These are phyloP conservation scores for Forpus xanthops DNA, from an alignment of 2,797 vertebrate genomes.

Conservation along the genomic window DNA sequence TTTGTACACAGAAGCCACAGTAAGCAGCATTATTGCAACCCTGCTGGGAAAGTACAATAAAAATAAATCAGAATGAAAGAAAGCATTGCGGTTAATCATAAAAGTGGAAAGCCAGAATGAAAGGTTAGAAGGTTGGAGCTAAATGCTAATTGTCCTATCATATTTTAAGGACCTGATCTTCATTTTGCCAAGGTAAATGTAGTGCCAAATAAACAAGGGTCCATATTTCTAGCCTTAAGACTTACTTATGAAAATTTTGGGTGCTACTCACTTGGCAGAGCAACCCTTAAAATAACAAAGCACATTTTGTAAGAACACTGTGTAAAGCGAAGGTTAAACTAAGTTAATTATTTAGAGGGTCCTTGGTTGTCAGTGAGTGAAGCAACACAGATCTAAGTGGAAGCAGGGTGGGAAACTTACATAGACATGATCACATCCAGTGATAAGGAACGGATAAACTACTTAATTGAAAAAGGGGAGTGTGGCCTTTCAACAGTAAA, in stretches of 20 bases:
- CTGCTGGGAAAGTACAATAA: conserved; percentile 20
- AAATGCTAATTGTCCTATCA: neutral
- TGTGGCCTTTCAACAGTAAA: neutral
- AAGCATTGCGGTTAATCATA: conserved; percentile 23
- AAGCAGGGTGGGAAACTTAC: neutral
- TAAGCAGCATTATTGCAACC: neutral
- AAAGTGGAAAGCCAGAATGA: conserved; percentile 38
- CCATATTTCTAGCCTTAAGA: neutral
- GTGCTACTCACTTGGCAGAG: neutral
- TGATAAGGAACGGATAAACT: neutral
- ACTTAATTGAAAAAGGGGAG: neutral
- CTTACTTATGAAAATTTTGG: neutral
- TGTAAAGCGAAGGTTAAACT: neutral
- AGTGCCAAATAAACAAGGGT: neutral
- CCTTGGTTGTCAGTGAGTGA: neutral
- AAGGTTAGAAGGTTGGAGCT: conserved; percentile 20
- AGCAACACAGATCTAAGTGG: neutral
- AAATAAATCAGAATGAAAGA: conserved; percentile 48
- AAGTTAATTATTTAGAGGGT: neutral
- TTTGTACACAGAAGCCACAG: conserved; percentile 19
- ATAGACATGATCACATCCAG: neutral
- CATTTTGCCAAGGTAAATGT: neutral
- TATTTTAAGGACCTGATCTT: conserved; percentile 18
- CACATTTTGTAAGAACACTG: neutral
- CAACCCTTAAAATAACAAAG: neutral